Percentiles rank a stretch among this genome's conserved stretches.
These are phyloP conservation scores for Epinotia demarniana DNA, from an alignment of 2,888 invertebrate genomes.

Conservation along the genomic window DNA sequence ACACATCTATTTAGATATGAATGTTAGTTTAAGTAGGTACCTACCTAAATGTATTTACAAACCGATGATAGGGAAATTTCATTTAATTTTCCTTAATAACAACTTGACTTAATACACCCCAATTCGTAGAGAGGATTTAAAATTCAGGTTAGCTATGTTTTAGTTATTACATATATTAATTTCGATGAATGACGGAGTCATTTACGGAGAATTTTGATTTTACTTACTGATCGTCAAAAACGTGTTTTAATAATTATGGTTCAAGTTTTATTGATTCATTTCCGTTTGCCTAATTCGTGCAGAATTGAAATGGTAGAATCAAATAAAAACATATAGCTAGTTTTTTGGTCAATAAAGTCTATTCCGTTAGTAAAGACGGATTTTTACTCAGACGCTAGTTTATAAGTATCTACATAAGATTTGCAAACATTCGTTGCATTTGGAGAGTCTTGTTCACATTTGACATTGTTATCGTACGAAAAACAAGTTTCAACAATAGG, in stretches of 20 bases:
- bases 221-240: neutral
- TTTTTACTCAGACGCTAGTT: no score
- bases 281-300: neutral
- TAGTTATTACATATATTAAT: constrained; percentile 20
- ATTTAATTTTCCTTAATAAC: constrained; percentile 13
- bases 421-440: constrained; percentile 3
- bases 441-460: constrained; percentile 9
- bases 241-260: neutral
- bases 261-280: neutral
- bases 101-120: neutral
- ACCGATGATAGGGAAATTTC: constrained; percentile 1
- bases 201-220: neutral
- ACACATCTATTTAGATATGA: neutral
- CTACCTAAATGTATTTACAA: constrained; percentile 14
- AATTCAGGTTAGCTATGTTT: constrained; percentile 23
- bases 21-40: neutral
- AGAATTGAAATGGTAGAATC: neutral
- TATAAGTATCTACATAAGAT: neutral
- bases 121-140: constrained; percentile 1
- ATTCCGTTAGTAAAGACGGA: no score
- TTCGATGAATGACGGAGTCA: neutral
- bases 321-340: neutral
- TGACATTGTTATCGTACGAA: constrained; percentile 14
- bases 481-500: constrained; percentile 1
- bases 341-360: neutral